These are phyloP conservation scores for Drosophila guanche DNA, from an alignment of 1,140 invertebrate species.

Conservation along the genomic window DNA sequence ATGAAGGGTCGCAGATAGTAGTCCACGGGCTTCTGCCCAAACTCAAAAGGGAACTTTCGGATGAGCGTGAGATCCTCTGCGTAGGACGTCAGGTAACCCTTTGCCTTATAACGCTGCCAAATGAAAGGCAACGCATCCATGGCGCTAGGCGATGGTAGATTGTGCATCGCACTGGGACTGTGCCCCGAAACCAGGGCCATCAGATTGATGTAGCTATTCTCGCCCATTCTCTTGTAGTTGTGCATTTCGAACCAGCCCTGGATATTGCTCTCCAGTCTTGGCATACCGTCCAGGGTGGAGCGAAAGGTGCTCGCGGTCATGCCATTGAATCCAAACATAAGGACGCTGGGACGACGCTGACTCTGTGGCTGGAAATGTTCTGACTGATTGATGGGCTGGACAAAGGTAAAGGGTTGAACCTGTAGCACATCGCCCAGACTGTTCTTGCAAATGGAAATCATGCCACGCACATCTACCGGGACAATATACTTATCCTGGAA, in stretches of 20 bases:
- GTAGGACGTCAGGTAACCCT: constrained; percentile 90
- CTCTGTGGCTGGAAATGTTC: constrained; percentile 6
- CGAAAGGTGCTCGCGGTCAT: constrained; percentile 21
- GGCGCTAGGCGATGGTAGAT: constrained; percentile 66
- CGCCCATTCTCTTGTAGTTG: constrained; percentile 84
- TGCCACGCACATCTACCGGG: constrained; percentile 14
- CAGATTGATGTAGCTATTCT: constrained; percentile 92
- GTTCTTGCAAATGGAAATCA: constrained; percentile 38
- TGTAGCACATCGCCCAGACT: constrained; percentile 18
- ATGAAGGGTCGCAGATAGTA: constrained; percentile 91
- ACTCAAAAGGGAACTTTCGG: constrained; percentile 91
- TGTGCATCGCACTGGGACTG: constrained; percentile 79
- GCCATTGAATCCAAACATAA: constrained; percentile 38
- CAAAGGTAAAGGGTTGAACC: constrained; percentile 45
- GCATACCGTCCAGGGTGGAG: no score
- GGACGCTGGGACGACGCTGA: constrained; percentile 23
- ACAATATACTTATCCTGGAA: constrained; percentile 24
- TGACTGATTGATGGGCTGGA: constrained; percentile 25
- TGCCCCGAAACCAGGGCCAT: constrained; percentile 89
- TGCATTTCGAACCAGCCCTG: constrained; percentile 49
- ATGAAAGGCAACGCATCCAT: constrained; percentile 87
- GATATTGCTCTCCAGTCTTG: not conserved
- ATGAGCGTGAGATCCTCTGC: constrained; percentile 90
- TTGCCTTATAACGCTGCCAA: constrained; percentile 87
- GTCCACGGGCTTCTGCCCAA: constrained; percentile 90